Evolutionary conservation across 2,113 vertebrate genomes (phyloP), one percentile per base, ranked within the genome.

Genomic region (Onychorhynchus coronatus): DNA sequence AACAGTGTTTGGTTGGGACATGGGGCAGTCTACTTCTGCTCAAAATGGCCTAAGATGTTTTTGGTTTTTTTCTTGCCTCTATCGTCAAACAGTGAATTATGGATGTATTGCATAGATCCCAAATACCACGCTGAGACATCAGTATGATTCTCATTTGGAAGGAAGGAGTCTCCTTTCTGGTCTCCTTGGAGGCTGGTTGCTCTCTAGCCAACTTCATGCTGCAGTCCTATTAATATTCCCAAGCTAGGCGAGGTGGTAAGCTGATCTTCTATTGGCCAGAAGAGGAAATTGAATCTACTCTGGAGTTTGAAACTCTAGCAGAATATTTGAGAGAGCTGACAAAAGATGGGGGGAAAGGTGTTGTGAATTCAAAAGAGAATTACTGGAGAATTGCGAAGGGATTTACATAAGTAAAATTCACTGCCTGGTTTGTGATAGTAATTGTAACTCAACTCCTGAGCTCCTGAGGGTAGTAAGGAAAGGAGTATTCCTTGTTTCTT

Each of bases 321-420:
- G 56, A 87, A 31, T 89, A 55, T 44, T 58, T 85, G 74, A 50
- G 71, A 75, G 68, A 47, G 30, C 63, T 90, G 85, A 66, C 9
- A 42, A 59, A 65, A 82, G 31, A 31, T 78, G 80, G 85, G 41
- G 41, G 75, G 72, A 91, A 87, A 71, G 63, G 66, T 78, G 27
- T n/a, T 70, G 59, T 77, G 79, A 77, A 93, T 89, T 91, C 81
- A 89, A 78, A 91, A 72, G 76, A 73, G 79, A 95, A 78, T 92
- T 93, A 81, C 39, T 77, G 76, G 59, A 31, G 70, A 96, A 83
- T 55, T 85, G 76, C 66, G 37, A 78, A 62, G 67, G 79, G 81
- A 88, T 95, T 97, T 95, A 61, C 66, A 30, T 91, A 87, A 92
- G 47, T 91, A 85, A 95, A 88, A 92, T 93, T 63, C 24, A 15